Conservation (phyloP, 2,797 vertebrate species). For the Neopelma chrysocephalum region DNA sequence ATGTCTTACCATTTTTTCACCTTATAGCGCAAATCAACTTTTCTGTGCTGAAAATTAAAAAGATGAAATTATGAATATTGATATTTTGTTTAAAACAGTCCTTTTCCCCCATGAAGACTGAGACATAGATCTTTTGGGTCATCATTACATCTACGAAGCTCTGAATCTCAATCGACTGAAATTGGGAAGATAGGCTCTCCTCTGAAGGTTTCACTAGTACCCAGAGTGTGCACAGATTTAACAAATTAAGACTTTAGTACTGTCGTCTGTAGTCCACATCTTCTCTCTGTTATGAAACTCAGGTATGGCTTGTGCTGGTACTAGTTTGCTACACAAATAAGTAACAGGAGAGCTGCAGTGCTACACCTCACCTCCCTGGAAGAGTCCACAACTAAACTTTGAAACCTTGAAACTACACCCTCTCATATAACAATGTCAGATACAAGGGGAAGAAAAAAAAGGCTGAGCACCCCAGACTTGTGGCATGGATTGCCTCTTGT, state of each 20-base stretch:
- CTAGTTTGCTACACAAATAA: not conserved
- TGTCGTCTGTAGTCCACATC: not conserved
- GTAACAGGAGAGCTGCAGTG: not conserved
- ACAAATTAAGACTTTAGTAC: not conserved
- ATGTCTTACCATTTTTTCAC: conserved; percentile 77
- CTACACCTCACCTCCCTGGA: not conserved
- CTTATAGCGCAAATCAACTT: conserved; percentile 77
- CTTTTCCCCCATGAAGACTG: not conserved
- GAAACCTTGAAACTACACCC: not conserved
- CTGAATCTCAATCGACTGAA: not conserved
- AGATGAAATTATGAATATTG: not conserved
- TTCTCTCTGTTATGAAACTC: not conserved
- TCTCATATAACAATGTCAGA: not conserved
- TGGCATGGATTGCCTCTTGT: rapidly evolving
- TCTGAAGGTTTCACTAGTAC: not conserved
- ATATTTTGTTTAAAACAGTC: not conserved
- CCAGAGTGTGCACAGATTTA: not conserved
- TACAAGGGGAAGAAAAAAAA: not conserved
- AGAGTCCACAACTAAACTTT: not conserved
- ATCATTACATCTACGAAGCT: not conserved
- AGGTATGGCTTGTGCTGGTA: not conserved
- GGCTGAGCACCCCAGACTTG: rapidly evolving
- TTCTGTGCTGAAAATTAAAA: conserved; percentile 74
- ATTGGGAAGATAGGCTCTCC: not conserved
- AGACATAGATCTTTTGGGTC: not conserved